phyloP scores from a whole-genome alignment of 2,888 invertebrate genomes.

The Linhomoeus sp. region DNA sequence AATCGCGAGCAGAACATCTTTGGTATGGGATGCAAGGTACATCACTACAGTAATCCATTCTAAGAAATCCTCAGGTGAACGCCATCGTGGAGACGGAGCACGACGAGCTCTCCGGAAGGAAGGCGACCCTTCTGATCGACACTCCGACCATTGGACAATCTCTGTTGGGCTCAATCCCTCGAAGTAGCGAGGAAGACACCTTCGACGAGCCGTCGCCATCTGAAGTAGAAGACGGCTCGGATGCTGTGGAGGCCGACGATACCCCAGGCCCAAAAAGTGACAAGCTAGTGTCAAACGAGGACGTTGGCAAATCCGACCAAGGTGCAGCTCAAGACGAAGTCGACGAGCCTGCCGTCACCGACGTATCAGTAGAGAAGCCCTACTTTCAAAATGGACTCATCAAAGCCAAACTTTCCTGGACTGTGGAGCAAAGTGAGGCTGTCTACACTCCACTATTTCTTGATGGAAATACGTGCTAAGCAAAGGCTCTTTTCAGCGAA shows the following conservation, averaged over 20 bases:
- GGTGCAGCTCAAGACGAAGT: background rate
- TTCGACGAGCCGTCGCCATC: too few species aligned
- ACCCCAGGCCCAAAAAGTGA: background rate
- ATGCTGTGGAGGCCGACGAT: background rate
- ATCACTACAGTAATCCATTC: background rate
- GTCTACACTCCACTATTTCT: background rate
- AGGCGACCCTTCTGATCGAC: conserved; percentile 10
- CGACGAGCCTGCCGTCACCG: background rate
- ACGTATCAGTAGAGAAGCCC: conserved; percentile 1
- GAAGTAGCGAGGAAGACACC: too few species aligned
- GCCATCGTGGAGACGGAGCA: conserved; percentile 18
- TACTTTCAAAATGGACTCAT: conserved; percentile 16
- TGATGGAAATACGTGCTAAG: too few species aligned
- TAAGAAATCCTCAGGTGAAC: conserved; percentile 10
- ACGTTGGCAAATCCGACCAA: background rate
- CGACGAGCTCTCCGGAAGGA: conserved; percentile 20
- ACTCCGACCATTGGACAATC: background rate
- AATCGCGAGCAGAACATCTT: too few species aligned
- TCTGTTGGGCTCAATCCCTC: background rate
- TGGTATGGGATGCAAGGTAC: too few species aligned
- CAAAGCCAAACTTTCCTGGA: conserved; percentile 15
- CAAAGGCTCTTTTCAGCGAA: too few species aligned
- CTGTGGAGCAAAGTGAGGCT: conserved; percentile 5
- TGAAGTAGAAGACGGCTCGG: too few species aligned
- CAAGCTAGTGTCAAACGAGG: background rate